These are phyloP conservation scores for Drosophila anceps DNA, from an alignment of 2,888 invertebrate genomes.

Conservation along the genomic window DNA sequence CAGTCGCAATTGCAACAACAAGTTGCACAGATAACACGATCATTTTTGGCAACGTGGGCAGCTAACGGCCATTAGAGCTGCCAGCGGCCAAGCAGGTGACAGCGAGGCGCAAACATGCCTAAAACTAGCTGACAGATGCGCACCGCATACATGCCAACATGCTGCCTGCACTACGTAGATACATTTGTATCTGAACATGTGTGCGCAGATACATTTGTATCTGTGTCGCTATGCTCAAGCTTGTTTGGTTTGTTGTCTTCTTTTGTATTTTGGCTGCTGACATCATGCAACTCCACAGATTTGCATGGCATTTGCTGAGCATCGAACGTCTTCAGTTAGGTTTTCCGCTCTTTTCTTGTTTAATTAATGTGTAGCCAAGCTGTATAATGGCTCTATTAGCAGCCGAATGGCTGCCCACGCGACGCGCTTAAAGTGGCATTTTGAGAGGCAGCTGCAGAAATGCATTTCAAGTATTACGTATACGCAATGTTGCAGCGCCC, in stretches of 20 bases:
- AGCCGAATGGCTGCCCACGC: slow-evolving; percentile 63
- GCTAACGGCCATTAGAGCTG: slow-evolving; percentile 51
- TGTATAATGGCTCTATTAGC: slow-evolving; percentile 71
- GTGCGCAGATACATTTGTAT: slow-evolving; percentile 9
- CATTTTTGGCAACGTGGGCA: slow-evolving; percentile 49
- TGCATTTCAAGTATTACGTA: slow-evolving; percentile 70
- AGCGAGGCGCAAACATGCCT: slow-evolving; percentile 33
- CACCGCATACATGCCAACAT: slow-evolving; percentile 50
- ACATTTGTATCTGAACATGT: slow-evolving; percentile 21
- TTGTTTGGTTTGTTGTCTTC: neutral
- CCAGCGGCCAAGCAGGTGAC: slow-evolving; percentile 55
- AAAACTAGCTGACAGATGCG: slow-evolving; percentile 62
- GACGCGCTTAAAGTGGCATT: slow-evolving; percentile 51
- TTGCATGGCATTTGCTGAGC: slow-evolving; percentile 65
- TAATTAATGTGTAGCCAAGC: slow-evolving; percentile 72
- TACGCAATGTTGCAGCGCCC: slow-evolving; percentile 62
- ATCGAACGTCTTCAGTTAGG: slow-evolving; percentile 20
- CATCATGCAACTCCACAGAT: slow-evolving; percentile 65
- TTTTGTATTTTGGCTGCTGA: slow-evolving; percentile 59
- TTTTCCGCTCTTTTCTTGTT: slow-evolving; percentile 55
- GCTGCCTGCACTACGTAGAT: slow-evolving; percentile 16
- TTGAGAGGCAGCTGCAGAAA: slow-evolving; percentile 49
- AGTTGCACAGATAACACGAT: slow-evolving; percentile 60
- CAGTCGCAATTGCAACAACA: slow-evolving; percentile 40
- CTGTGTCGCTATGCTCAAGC: neutral